These are phyloP conservation scores for Azemiops feae DNA, from an alignment of 2,113 vertebrate genomes.

Conservation along the genomic window DNA sequence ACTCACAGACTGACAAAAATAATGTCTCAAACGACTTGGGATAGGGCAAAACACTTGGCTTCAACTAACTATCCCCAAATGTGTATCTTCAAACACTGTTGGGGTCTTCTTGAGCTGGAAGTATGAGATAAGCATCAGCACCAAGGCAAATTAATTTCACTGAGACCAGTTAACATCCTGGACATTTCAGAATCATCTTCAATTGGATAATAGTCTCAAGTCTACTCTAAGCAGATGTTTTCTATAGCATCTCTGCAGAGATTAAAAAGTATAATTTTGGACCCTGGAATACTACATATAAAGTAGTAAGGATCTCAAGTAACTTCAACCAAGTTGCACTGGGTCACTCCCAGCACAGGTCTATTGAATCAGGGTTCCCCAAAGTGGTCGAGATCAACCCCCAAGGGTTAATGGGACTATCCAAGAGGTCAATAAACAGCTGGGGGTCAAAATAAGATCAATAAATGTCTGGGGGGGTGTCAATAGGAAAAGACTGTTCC, in stretches of 20 bases:
- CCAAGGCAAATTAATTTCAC: background rate
- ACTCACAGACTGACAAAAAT: background rate
- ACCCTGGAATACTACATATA: background rate
- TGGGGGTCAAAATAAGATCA: background rate
- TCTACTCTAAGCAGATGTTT: background rate
- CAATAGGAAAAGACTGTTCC: background rate
- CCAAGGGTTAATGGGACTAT: background rate
- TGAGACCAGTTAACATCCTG: background rate
- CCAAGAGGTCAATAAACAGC: background rate
- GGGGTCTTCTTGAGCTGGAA: background rate
- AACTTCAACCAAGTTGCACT: background rate
- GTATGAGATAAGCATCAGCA: background rate
- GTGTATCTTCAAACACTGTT: background rate
- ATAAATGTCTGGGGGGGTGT: background rate
- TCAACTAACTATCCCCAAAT: background rate
- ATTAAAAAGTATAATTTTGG: background rate
- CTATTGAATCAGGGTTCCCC: background rate
- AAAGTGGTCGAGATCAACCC: background rate
- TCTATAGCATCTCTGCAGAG: background rate
- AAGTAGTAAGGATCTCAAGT: background rate
- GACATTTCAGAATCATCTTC: background rate
- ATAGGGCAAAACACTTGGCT: too few relatives aligned
- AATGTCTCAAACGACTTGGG: background rate
- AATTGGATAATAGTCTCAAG: background rate
- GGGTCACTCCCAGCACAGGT: background rate